These are phyloP conservation scores for Bombus ignitus DNA, from an alignment of 1,140 invertebrate species.

Conservation along the genomic window DNA sequence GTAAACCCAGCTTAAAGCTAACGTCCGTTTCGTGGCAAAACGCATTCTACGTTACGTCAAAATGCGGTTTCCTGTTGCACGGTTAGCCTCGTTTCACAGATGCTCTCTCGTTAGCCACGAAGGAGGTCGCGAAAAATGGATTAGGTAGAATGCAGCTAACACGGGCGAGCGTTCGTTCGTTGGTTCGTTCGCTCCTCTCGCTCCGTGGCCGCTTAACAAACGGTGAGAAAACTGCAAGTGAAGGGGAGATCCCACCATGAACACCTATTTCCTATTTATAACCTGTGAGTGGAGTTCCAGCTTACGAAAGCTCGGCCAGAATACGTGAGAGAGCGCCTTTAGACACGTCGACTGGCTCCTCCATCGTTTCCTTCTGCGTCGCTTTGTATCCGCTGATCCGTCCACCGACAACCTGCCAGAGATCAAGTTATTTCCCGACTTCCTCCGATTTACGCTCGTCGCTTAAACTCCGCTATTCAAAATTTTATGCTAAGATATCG, in stretches of 20 bases:
- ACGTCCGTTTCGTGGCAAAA: slow-evolving; percentile 26
- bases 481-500: background rate
- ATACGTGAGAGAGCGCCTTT: slow-evolving; percentile 34
- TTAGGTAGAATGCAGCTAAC: slow-evolving; percentile 55
- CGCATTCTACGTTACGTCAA: slow-evolving; percentile 66
- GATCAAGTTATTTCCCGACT: background rate
- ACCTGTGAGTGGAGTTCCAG: slow-evolving; percentile 51
- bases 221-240: slow-evolving; percentile 64
- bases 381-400: background rate
- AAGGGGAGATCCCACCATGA: slow-evolving; percentile 55
- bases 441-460: background rate
- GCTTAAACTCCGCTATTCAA: background rate
- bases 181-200: background rate
- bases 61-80: slow-evolving; percentile 65
- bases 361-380: background rate
- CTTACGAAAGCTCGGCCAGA: slow-evolving; percentile 47
- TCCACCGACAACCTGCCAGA: background rate
- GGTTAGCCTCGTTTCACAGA: slow-evolving; percentile 63
- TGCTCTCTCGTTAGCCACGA: slow-evolving; percentile 47
- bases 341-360: slow-evolving; percentile 7
- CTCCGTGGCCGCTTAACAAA: slow-evolving; percentile 42
- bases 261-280: slow-evolving; percentile 62
- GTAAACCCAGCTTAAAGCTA: too few species aligned
- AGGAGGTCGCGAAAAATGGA: slow-evolving; percentile 69
- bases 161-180: background rate